phyloP scores from a whole-genome alignment of 2,113 vertebrate genomes.

The Muntiacus muntjak region DNA sequence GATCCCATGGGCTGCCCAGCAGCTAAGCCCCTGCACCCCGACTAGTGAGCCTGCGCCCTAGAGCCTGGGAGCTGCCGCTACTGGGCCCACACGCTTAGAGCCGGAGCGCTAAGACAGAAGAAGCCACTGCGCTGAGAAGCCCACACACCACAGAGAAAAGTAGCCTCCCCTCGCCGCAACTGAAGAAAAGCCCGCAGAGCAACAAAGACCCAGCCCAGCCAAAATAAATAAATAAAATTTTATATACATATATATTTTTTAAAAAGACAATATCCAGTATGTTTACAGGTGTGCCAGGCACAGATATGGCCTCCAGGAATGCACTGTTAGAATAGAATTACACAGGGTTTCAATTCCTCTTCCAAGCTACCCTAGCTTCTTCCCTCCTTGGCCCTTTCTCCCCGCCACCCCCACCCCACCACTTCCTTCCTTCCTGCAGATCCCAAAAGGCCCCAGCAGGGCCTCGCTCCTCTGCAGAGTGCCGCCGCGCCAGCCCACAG shows the following conservation, averaged over 20 bases:
- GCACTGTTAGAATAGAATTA: not conserved
- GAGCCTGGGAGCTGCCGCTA: not conserved
- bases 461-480: not conserved
- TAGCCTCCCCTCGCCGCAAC: not conserved
- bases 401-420: not conserved
- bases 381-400: not conserved
- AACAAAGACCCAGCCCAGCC: not conserved
- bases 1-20: not conserved
- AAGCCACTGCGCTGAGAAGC: not conserved
- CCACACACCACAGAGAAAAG: not conserved
- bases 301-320: not conserved
- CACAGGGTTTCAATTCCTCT: not conserved
- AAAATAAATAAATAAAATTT: not conserved
- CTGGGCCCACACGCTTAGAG: not conserved
- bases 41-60: not conserved
- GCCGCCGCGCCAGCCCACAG: not conserved
- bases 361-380: not conserved
- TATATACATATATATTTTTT: not conserved
- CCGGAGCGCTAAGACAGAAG: not conserved
- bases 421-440: not conserved
- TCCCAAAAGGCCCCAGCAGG: not conserved
- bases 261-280: not conserved
- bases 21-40: not conserved
- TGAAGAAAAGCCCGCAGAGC: not conserved
- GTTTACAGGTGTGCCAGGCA: not conserved